Conservation (phyloP, 2,888 invertebrate species). For the Orthosia gracilis region DNA sequence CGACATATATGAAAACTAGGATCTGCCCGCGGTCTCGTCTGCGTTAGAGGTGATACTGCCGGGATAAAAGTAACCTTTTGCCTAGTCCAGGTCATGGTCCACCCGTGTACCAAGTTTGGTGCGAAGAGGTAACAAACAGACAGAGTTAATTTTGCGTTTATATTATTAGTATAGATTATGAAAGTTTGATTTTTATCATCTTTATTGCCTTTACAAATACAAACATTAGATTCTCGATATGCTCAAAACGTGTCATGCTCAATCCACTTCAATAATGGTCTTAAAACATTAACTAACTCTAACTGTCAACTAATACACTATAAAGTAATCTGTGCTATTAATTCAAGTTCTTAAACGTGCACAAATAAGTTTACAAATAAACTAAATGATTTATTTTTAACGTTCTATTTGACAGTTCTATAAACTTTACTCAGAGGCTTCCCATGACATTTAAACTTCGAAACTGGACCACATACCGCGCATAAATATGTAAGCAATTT, state of each 20-base stretch:
- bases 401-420: conserved; percentile 24
- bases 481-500: conserved; percentile 53
- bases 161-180: background rate
- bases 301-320: conserved; percentile 5
- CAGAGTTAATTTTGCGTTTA: background rate
- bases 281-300: conserved; percentile 31
- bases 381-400: conserved; percentile 40
- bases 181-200: background rate
- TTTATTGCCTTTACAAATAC: conserved; percentile 2
- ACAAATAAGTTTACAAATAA: conserved; percentile 2
- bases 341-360: conserved; percentile 5
- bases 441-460: conserved; percentile 60
- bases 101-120: too few species aligned
- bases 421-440: conserved; percentile 12
- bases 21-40: background rate
- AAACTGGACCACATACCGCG: conserved; percentile 48
- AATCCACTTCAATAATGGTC: conserved; percentile 4
- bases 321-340: background rate
- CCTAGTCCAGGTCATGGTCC: background rate
- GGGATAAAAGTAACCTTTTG: background rate
- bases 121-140: too few species aligned
- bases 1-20: conserved; percentile 3
- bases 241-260: background rate
- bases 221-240: background rate
- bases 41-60: background rate